Evolutionary conservation across 1,140 invertebrate species (phyloP).

Genomic region (Teleogryllus occipitalis): DNA sequence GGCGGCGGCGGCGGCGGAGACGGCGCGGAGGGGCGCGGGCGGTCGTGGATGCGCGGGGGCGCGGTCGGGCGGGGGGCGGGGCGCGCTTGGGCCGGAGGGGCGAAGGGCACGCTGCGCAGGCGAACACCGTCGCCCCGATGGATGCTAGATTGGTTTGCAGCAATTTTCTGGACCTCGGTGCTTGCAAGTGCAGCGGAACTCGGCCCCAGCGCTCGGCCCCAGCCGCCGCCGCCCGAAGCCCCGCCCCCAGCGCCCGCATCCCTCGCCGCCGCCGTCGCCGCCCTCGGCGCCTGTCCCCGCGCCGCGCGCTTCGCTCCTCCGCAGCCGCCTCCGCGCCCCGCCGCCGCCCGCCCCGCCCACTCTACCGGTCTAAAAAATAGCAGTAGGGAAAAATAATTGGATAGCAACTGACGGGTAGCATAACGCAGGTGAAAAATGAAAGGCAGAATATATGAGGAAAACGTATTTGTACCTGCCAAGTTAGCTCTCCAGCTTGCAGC

Average conservation of each 20-base stretch:
- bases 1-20: slow-evolving; percentile 15
- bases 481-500: slow-evolving; percentile 10
- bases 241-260: not conserved
- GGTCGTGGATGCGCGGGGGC: not conserved
- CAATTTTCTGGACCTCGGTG: slow-evolving; percentile 19
- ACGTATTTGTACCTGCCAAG: slow-evolving; percentile 24
- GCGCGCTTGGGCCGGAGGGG: no score
- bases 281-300: not conserved
- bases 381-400: slow-evolving; percentile 22
- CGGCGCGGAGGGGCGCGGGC: not conserved
- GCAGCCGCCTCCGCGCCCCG: not conserved
- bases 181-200: not conserved
- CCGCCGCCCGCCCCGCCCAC: not conserved
- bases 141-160: slow-evolving; percentile 24
- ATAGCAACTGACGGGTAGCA: slow-evolving; percentile 21
- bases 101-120: not conserved
- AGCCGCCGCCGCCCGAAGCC: no score
- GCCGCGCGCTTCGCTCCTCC: not conserved
- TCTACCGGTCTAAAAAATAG: slow-evolving; percentile 9
- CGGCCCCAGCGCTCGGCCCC: no score
- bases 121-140: slow-evolving; percentile 15
- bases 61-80: not conserved
- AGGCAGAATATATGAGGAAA: slow-evolving; percentile 23
- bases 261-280: not conserved
- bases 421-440: slow-evolving; percentile 24